Evolutionary conservation across 2,797 vertebrate species (phyloP).

Genomic region (Amblyopsis hoosieri): DNA sequence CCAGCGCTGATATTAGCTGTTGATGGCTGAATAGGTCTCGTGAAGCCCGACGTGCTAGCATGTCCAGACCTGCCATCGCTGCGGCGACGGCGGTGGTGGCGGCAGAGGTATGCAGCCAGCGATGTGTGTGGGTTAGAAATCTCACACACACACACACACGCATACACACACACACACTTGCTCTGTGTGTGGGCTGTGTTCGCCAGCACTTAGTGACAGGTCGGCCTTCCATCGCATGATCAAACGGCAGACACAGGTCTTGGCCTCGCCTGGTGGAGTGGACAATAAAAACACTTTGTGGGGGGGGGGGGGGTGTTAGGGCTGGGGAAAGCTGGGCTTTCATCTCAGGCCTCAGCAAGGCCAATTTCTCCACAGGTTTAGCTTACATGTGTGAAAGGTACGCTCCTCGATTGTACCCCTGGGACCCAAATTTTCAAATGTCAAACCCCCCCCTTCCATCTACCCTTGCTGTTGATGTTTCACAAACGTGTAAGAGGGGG

Average conservation of each 20-base stretch:
- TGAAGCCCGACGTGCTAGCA: slow-evolving; percentile 75
- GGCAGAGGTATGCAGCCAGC: slow-evolving; percentile 68
- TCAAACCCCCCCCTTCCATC: too few relatives aligned
- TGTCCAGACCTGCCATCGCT: slow-evolving; percentile 73
- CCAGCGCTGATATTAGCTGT: slow-evolving; percentile 72
- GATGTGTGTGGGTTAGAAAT: slow-evolving; percentile 72
- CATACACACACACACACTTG: slow-evolving; percentile 34
- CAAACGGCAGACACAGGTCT: slow-evolving; percentile 78
- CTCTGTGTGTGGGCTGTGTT: slow-evolving; percentile 79
- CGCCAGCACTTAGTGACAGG: slow-evolving; percentile 80
- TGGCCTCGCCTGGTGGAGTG: slow-evolving; percentile 70
- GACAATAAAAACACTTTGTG: slow-evolving; percentile 73
- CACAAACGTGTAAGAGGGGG: too few relatives aligned
- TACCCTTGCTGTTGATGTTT: too few relatives aligned
- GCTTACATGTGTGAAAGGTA: slow-evolving; percentile 31
- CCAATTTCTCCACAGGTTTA: slow-evolving; percentile 27
- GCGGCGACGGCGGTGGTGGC: slow-evolving; percentile 46
- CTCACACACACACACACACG: slow-evolving; percentile 14
- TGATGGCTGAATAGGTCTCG: slow-evolving; percentile 78
- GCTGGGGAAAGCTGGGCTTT: slow-evolving; percentile 61
- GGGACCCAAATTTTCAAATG: not conserved
- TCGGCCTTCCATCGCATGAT: slow-evolving; percentile 77
- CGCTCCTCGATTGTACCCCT: slow-evolving; percentile 13
- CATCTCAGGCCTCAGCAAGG: slow-evolving; percentile 64
- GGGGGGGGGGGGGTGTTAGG: too few relatives aligned